These are phyloP conservation scores for Scopus umbretta DNA, from an alignment of 2,113 vertebrate species.

Conservation along the genomic window DNA sequence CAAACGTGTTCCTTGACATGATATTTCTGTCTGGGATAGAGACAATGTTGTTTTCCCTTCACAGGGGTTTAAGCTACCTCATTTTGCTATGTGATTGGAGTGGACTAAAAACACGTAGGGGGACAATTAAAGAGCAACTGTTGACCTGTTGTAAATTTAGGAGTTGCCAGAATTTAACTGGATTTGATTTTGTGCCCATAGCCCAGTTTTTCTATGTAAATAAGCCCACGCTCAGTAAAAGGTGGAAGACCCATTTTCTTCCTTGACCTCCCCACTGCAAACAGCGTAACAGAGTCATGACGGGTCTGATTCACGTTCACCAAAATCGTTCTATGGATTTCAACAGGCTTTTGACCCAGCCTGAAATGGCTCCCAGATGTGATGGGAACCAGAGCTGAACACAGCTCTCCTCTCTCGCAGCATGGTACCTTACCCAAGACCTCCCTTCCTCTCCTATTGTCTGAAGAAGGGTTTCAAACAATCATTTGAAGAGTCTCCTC, in stretches of 20 bases:
- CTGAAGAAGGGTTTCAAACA: neutral
- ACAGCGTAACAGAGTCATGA: neutral
- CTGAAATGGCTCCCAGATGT: neutral
- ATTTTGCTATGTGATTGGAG: neutral
- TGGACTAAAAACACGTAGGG: neutral
- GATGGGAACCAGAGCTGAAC: neutral
- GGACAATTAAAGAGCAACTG: neutral
- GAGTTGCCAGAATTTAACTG: neutral
- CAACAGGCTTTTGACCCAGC: neutral
- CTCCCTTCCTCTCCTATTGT: neutral
- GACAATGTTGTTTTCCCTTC: neutral
- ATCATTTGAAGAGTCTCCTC: neutral
- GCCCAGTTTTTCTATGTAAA: neutral
- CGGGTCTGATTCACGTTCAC: fast-evolving
- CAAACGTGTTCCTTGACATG: fast-evolving
- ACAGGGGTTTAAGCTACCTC: neutral
- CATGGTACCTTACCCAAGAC: neutral
- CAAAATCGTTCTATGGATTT: neutral
- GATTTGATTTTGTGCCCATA: neutral
- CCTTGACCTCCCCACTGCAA: neutral
- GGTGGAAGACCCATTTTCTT: neutral
- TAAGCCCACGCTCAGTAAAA: neutral
- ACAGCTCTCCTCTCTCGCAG: fast-evolving
- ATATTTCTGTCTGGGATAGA: neutral
- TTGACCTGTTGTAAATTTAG: neutral